Percentiles rank a stretch among this genome's conserved stretches.
These are phyloP conservation scores for Zophobas atratus DNA, from an alignment of 1,140 invertebrate genomes.

Conservation along the genomic window DNA sequence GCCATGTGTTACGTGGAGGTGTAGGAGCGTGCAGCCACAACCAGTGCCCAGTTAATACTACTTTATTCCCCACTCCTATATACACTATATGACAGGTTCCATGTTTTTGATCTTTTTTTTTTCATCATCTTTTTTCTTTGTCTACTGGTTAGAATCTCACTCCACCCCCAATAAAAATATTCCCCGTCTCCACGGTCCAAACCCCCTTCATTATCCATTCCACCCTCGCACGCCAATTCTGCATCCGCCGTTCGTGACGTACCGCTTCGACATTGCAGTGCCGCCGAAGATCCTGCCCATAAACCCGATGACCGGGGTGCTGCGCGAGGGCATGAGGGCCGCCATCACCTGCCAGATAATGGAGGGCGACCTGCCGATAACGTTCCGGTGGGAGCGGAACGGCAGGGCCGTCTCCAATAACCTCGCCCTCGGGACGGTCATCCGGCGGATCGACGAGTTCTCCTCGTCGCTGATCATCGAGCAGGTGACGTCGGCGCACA, in stretches of 20 bases:
- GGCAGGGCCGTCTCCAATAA: conserved; percentile 76
- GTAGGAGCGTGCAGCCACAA: no score
- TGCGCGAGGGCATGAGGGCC: conserved; percentile 92
- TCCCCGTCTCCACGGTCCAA: no score
- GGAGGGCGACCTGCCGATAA: conserved; percentile 94
- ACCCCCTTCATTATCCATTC: no score
- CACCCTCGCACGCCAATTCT: no score
- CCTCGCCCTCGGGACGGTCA: conserved; percentile 71
- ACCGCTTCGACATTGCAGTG: conserved; percentile 73
- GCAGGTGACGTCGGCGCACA: conserved; percentile 85
- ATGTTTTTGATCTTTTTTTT: no score
- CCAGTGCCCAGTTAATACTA: no score
- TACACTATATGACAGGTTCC: no score
- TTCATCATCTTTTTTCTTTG: no score
- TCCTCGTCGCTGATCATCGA: conserved; percentile 92
- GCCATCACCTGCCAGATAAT: conserved; percentile 95
- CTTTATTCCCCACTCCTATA: no score
- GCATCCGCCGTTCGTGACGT: not conserved
- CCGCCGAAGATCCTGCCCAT: conserved; percentile 91
- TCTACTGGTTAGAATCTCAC: no score
- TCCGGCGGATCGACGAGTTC: conserved; percentile 86
- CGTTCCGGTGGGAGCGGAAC: conserved; percentile 89
- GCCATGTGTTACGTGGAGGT: no score
- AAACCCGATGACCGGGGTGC: conserved; percentile 83
- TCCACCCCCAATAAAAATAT: no score